Base-by-base conservation (phyloP, 1,140 invertebrate species). In the Apolygus lucorum region DNA sequence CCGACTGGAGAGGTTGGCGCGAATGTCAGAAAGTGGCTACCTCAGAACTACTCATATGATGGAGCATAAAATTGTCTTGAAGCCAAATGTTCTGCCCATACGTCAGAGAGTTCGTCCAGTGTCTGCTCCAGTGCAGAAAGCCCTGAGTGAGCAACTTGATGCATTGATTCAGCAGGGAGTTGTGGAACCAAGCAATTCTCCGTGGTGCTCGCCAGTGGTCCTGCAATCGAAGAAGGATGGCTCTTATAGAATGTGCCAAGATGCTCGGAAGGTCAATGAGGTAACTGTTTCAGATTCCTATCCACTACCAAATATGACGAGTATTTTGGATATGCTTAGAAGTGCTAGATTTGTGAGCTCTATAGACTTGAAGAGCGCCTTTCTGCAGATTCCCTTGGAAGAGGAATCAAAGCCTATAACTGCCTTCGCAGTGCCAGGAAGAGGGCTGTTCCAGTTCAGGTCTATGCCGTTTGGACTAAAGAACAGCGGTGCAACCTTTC, bases 401-500 rank as follows among this genome's bases (percentile, higher is more conserved):
- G n/a, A n/a, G n/a, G 34, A 49, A n/a, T n/a, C n/a, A n/a, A n/a
- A n/a, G n/a, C n/a, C n/a, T n/a, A n/a, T n/a, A n/a, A n/a, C n/a
- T n/a, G n/a, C n/a, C n/a, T n/a, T n/a, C n/a, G n/a, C n/a, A n/a
- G n/a, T n/a, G n/a, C n/a, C n/a, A n/a, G n/a, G 70, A 34, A 64
- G 74, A 26, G 78, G 79, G 0, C 73, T 72, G 22, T 79, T 75
- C 67, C 54, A 75, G 2, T 81, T 77, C 63, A 72, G 70, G 2
- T 34, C 75, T 21, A 76, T 81, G 72, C 77, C 80, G 0, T 78
- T 78, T 67, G 79, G 79, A 1, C 62, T 80, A 1, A 71, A 68
- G 25, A 79, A 78, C 69, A 74, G 76, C 0, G 79, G 79, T 0
- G 72, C 76, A 0, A 78, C 77, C 8, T 82, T 83, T 71, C 70